Evolutionary conservation across 2,113 vertebrate species (phyloP).

Genomic region (Bungarus multicinctus): DNA sequence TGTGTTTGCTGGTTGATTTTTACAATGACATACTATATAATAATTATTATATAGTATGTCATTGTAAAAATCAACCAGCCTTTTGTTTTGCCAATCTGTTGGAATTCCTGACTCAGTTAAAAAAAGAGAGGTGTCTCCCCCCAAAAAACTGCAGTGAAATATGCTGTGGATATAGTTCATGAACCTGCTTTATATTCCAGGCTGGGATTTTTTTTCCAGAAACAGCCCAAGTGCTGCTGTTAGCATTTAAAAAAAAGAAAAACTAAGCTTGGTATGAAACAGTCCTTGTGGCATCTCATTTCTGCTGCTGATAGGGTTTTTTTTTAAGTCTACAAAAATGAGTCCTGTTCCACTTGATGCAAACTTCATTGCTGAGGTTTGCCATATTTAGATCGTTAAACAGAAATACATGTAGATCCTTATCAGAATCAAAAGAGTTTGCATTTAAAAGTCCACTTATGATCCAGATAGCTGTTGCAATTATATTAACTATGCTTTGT

Average conservation of each 20-base stretch:
- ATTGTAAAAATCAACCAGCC: slow-evolving; percentile 11
- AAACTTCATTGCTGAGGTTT: neutral
- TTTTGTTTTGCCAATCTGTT: slow-evolving; percentile 22
- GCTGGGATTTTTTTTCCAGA: slow-evolving; percentile 35
- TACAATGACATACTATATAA: no score
- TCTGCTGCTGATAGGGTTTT: neutral
- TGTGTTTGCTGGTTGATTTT: no score
- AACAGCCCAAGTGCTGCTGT: slow-evolving; percentile 25
- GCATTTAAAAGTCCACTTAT: neutral
- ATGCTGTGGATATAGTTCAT: slow-evolving; percentile 7
- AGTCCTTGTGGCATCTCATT: slow-evolving; percentile 6
- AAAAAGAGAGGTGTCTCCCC: neutral
- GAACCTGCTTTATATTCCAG: slow-evolving; percentile 11
- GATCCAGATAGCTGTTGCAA: neutral
- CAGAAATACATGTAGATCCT: slow-evolving; percentile 16
- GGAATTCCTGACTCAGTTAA: slow-evolving; percentile 33
- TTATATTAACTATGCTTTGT: neutral
- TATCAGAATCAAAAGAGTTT: neutral
- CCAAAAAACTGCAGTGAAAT: neutral
- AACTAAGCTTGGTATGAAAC: slow-evolving; percentile 10
- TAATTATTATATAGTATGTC: neutral
- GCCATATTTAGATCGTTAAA: slow-evolving; percentile 12
- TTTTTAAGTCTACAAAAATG: slow-evolving; percentile 3
- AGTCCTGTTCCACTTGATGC: neutral
- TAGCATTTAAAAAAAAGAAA: neutral